A percentile compares a stretch with the other conserved stretches of the same genome.
phyloP scores from a whole-genome alignment of 2,113 vertebrate species.

The Spea bombifrons region DNA sequence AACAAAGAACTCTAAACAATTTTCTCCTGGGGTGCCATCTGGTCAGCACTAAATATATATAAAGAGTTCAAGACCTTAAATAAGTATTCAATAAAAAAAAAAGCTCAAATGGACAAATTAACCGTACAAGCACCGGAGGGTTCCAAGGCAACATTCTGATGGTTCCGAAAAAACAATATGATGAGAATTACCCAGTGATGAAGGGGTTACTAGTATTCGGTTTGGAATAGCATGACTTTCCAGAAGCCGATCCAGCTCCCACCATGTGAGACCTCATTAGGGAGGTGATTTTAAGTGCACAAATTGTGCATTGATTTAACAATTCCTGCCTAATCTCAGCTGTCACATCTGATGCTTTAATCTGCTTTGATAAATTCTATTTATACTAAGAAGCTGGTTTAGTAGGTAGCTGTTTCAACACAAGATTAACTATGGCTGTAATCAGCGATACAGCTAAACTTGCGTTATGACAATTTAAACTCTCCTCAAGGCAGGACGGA shows the following conservation, averaged over 20 bases:
- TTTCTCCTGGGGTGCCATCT: no score
- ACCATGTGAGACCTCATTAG: constrained; percentile 27
- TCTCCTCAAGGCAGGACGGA: not conserved
- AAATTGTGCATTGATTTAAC: constrained; percentile 13
- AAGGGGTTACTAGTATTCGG: constrained; percentile 1
- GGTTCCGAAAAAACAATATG: no score
- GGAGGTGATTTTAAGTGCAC: constrained; percentile 7
- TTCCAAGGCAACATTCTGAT: no score
- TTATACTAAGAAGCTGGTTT: constrained; percentile 58
- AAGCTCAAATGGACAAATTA: no score
- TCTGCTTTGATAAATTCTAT: constrained; percentile 63
- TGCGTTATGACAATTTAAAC: not conserved
- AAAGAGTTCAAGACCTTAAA: no score
- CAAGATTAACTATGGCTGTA: constrained; percentile 55
- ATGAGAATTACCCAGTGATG: not conserved
- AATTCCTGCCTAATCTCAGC: constrained; percentile 60
- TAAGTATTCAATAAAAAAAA: no score
- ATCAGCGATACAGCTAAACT: constrained; percentile 50
- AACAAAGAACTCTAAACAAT: no score
- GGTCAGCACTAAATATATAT: no score
- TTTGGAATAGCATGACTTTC: constrained; percentile 7
- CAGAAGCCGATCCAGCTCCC: not conserved
- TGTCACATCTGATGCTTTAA: constrained; percentile 66
- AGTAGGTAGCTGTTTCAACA: constrained; percentile 59
- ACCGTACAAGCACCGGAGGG: no score